phyloP scores from a whole-genome alignment of 2,888 invertebrate species.

The Agrochola litura region DNA sequence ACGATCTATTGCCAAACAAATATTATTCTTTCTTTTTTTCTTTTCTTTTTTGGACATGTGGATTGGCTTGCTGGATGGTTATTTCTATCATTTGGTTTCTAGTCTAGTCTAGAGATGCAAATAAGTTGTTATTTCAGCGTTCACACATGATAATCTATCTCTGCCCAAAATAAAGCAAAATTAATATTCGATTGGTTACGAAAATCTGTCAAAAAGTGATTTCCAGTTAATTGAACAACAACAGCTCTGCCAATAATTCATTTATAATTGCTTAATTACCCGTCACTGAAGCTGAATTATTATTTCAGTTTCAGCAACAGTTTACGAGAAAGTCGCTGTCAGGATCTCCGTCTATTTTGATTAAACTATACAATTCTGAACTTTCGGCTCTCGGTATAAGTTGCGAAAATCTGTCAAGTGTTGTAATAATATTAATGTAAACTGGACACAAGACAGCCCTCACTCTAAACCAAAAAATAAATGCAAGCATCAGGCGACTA shows the following conservation, averaged over 20 bases:
- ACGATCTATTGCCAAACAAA: no score
- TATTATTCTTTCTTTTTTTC: no score
- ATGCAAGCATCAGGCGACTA: not conserved
- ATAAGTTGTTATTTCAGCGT: not conserved
- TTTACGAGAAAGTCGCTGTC: conserved; percentile 1
- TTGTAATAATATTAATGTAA: not conserved
- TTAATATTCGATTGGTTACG: not conserved
- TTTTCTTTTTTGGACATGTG: no score
- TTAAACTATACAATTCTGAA: not conserved
- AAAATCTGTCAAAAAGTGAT: conserved; percentile 4
- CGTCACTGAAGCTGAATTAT: conserved; percentile 18
- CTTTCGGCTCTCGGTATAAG: not conserved
- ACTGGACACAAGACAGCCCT: not conserved
- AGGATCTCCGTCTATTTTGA: not conserved
- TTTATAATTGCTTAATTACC: conserved; percentile 30
- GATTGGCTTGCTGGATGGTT: not conserved
- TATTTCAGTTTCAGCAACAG: conserved; percentile 2
- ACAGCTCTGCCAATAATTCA: conserved; percentile 17
- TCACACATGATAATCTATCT: not conserved
- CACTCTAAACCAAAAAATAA: not conserved
- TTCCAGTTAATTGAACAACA: conserved; percentile 28
- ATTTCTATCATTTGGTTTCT: not conserved
- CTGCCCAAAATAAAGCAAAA: not conserved
- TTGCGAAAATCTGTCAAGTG: not conserved
- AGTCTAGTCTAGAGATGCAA: not conserved